Base-by-base conservation (phyloP, 2,888 invertebrate species). In the Tethea ocularis region DNA sequence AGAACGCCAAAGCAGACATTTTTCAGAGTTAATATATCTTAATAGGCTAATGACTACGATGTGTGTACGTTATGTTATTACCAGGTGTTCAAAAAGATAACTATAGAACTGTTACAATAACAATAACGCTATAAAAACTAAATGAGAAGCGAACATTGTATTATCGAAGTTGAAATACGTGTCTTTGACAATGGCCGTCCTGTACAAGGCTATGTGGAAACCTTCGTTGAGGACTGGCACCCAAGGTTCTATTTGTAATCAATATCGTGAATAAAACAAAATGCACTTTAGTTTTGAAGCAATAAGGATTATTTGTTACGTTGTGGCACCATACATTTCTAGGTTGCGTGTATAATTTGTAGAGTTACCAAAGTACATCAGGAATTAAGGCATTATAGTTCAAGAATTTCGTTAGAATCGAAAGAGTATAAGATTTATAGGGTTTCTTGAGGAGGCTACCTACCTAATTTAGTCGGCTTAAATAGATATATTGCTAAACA, bases 141-240 rank as follows among this genome's bases (percentile, higher is more conserved):
- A 67, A 26, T 61, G 60, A 60, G 61, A 61, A 22, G 20, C 58
- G 24, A 57, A 60, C 57, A 56, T 52, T 24, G 13, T 38, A 22
- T 36, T 59, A 60, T 55, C 57, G 56, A 64, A 62, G 56, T 57
- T 60, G 58, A 58, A 62, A 64, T 51, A 60, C 66, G 57, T 75
- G 80, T 60, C 80, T 78, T 83, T 84, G 85, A 81, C 84, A 84
- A 71, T 84, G 84, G 75, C 77, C 75, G 71, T 78, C 69, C 73
- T 74, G 68, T 57, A 72, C 80, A 85, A 83, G 85, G 85, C 72
- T 78, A 59, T 60, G 61, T 63, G 57, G 69, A 73, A 82, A 80
- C 82, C 84, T 82, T 80, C 74, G 62, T 63, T 65, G 66, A 62
- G 75, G 74, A 68, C 68, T 65, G 60, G 57, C 69, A 67, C 74